A percentile compares a stretch with the other conserved stretches of the same genome.
Conservation (phyloP, 2,113 vertebrate species). For the Chaetura pelagica region DNA sequence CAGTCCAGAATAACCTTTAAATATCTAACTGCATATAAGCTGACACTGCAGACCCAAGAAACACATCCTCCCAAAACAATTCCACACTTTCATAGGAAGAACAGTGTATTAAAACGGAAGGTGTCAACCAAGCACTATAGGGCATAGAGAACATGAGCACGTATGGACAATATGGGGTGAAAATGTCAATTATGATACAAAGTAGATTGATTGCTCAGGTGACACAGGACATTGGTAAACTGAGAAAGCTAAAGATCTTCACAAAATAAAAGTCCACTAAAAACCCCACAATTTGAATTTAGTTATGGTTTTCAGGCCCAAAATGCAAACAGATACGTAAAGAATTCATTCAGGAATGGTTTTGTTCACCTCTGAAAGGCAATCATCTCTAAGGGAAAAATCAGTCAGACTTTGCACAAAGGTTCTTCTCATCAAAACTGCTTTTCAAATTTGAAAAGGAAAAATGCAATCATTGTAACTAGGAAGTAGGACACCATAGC, state of each 20-base stretch:
- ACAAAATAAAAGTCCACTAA: neutral
- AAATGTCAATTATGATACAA: neutral
- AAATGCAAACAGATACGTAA: neutral
- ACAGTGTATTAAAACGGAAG: neutral
- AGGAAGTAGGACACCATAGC: neutral
- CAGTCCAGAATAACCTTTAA: neutral
- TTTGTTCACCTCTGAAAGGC: neutral
- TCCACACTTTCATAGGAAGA: neutral
- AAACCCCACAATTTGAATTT: neutral
- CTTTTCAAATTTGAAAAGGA: neutral
- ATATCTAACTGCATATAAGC: neutral
- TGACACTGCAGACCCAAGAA: neutral
- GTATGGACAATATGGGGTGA: fast-evolving
- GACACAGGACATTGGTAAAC: neutral
- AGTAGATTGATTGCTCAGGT: neutral
- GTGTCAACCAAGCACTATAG: neutral
- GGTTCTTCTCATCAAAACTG: neutral
- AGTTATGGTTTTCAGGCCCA: neutral
- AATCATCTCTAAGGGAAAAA: neutral
- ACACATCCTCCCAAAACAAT: neutral
- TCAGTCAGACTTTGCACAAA: neutral
- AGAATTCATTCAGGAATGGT: neutral
- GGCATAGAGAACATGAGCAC: neutral
- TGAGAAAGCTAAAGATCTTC: neutral
- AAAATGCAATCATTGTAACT: neutral